Evolutionary conservation across 2,113 vertebrate genomes (phyloP), one percentile per base, ranked within the genome.

Genomic region (Tachysurus fulvidraco): DNA sequence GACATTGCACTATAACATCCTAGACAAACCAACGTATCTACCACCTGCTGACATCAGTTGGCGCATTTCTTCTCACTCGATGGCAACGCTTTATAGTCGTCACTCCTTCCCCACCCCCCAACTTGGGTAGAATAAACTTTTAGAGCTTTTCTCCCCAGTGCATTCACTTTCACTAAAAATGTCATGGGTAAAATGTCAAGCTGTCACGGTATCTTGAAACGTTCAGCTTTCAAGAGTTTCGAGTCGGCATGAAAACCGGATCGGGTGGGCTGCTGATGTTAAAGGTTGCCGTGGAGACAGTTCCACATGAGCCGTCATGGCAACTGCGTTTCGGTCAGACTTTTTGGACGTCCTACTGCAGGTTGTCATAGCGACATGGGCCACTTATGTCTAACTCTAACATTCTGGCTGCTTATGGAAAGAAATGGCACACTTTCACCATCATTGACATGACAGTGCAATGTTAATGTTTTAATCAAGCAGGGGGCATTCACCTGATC

Each of bases 401-500:
- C 73, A 28, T 79, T 54, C 60, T 36, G n/a, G 12, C 6, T 52
- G 17, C 52, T 9, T 23, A 41, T 59, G 14, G 14, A 52, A 19
- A 16, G 67, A 46, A 46, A 54, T 14, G 14, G 65, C 50, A 10
- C 36, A 83, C 25, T 7, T 60, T 81, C 54, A 5, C 30, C 28
- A n/a, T 30, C 25, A 69, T 62, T 85, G 67, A 88, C 17, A 41
- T 57, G 64, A 55, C 25, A 28, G 46, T 85, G 19, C 13, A 28
- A 14, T 4, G 28, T 83, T 36, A 52, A 36, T 52, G 41, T 50
- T 78, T 78, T 52, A 52, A 52, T 54, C 25, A 54, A 13, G 60
- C 41, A 52, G 9, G 17, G 8, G 14, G 52, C 12, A 25, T 85
- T 94, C 94, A 97, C 97, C 94, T 97, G 96, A 57, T 97, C 96